These are phyloP conservation scores for Thomomys bottae DNA, from an alignment of 2,113 vertebrate genomes.

Conservation along the genomic window DNA sequence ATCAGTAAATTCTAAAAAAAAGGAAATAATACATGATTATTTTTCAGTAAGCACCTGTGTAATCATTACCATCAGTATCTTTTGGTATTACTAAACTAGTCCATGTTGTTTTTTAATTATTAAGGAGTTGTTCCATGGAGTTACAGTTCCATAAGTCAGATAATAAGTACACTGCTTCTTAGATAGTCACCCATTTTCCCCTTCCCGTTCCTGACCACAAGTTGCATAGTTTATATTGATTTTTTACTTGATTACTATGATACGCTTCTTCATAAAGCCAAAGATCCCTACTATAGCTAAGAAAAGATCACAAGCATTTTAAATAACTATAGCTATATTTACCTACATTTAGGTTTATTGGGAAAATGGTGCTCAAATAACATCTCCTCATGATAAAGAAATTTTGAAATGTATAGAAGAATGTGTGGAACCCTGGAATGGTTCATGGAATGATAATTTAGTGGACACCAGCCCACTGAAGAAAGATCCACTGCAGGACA, in stretches of 20 bases:
- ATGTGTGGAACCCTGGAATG: constrained; percentile 92
- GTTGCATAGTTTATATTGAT: too few relatives aligned
- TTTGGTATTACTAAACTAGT: constrained; percentile 43
- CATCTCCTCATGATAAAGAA: constrained; percentile 93
- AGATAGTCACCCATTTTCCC: too few relatives aligned
- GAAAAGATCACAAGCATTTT: constrained; percentile 40
- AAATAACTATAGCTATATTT: constrained; percentile 52
- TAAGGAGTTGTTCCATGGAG: too few relatives aligned
- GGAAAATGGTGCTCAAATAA: constrained; percentile 95
- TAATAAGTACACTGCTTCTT: too few relatives aligned
- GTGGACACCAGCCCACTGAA: constrained; percentile 88
- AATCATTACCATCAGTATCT: constrained; percentile 24
- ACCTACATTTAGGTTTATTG: constrained; percentile 91
- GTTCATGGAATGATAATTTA: constrained; percentile 92
- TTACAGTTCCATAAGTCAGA: too few relatives aligned
- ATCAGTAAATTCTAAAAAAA: constrained; percentile 37
- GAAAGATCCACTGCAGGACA: constrained; percentile 89
- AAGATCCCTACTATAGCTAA: constrained; percentile 19
- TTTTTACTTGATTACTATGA: constrained; percentile 40
- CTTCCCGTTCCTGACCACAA: too few relatives aligned
- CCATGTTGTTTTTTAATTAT: neutral
- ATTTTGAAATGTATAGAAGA: constrained; percentile 93
- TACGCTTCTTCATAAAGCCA: constrained; percentile 42
- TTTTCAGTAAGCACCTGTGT: constrained; percentile 5
- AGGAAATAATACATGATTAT: neutral